Evolutionary conservation across 2,113 vertebrate genomes (phyloP).

Genomic region (Miniopterus natalensis): DNA sequence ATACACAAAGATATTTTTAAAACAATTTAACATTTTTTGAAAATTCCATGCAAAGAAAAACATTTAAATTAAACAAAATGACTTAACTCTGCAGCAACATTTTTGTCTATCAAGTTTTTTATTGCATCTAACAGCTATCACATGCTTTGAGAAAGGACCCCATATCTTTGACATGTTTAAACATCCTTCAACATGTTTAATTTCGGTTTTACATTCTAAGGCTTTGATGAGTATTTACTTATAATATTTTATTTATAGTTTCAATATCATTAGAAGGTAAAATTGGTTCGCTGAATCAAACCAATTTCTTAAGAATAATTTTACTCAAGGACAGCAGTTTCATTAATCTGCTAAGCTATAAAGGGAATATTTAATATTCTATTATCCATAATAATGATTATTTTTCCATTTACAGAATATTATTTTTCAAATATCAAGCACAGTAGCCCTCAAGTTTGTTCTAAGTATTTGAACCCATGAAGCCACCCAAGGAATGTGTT

Average conservation of each 20-base stretch:
- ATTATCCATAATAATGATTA: constrained; percentile 52
- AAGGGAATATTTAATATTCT: constrained; percentile 54
- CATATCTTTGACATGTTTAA: too few species aligned
- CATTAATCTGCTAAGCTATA: constrained; percentile 10
- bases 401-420: constrained; percentile 41
- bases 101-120: neutral
- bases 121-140: neutral
- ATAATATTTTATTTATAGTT: constrained; percentile 17
- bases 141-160: neutral
- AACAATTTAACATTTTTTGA: neutral
- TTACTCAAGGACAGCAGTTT: constrained; percentile 37
- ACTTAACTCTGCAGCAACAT: neutral
- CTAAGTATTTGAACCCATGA: neutral
- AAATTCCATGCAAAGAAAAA: neutral
- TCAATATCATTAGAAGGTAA: neutral
- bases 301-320: constrained; percentile 62
- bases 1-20: neutral
- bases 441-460: neutral
- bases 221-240: constrained; percentile 19
- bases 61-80: neutral
- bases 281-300: constrained; percentile 46
- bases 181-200: neutral
- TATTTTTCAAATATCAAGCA: constrained; percentile 26
- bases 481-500: neutral
- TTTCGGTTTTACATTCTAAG: neutral